Evolutionary conservation across 2,797 vertebrate species (phyloP), one percentile per base, ranked within the genome.

Genomic region (Gymnoscopelus microlampas): DNA sequence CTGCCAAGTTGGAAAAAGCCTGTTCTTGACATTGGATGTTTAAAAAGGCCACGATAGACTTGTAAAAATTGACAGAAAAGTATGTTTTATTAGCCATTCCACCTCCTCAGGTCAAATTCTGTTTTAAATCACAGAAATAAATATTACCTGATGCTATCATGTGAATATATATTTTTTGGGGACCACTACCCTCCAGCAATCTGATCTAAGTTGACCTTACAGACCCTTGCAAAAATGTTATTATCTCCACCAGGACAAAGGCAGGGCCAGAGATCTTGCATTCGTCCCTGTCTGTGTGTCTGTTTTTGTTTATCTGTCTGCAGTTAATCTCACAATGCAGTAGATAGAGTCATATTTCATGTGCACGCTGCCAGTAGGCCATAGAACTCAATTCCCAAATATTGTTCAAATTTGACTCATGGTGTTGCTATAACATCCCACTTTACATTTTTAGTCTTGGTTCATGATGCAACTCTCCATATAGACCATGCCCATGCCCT

Each of bases 201-300:
- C 76, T 81, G 61, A 78, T 66, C 7, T 47, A 58, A 79, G 73
- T 49, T 29, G 53, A 67, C 73, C 64, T 83, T 80, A 57, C 69
- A 68, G 63, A 76, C 60, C 50, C 67, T 82, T 64, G 64, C 74
- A 70, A 76, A 84, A 84, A 83, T 66, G 78, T 77, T 82, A 79
- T 72, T 74, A 9, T 44, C 39, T 44, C 7, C 7, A 35, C 32
- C 32, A 44, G 39, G 39, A 44, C 7, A 44, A 44, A 44, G 39
- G 32, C 32, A 35, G 5, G 5, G 39, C 39, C 39, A 7, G 39
- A 44, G 39, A 3, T 44, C 7, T 44, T 44, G 39, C 39, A 9
- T 44, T 44, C 39, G 39, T 7, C 39, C 9, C 39, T 6, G 39
- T 44, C 39, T 44, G 39, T 44, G 26, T 26, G 26, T 26, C 39